A percentile compares a stretch with the other conserved stretches of the same genome.
Evolutionary conservation across 2,888 invertebrate genomes (phyloP).

Genomic region (Cerastis leucographa): DNA sequence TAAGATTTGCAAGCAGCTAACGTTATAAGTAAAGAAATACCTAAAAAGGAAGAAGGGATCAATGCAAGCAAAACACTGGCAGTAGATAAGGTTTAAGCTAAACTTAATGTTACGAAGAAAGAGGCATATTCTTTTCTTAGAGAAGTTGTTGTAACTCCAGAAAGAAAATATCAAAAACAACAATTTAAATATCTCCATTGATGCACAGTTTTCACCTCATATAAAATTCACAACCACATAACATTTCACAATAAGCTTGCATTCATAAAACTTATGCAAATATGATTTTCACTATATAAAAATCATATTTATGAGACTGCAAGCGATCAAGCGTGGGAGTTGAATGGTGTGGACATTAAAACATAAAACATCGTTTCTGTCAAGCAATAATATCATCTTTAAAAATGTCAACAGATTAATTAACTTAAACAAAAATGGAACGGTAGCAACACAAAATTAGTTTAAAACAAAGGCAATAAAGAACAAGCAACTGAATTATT

Average conservation of each 20-base stretch:
- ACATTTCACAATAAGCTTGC: constrained; percentile 44
- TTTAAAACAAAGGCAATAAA: background rate
- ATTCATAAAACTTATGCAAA: constrained; percentile 55
- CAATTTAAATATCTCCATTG: background rate
- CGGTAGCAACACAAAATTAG: background rate
- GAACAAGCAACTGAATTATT: background rate
- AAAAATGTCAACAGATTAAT: constrained; percentile 6
- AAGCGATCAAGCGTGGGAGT: constrained; percentile 28
- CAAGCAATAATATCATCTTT: background rate
- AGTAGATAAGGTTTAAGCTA: background rate
- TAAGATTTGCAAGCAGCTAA: background rate
- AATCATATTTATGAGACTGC: constrained; percentile 55
- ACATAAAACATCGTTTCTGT: constrained; percentile 5
- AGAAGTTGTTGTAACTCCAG: background rate
- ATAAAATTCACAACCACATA: constrained; percentile 39
- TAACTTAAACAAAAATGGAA: background rate
- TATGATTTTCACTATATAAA: constrained; percentile 56
- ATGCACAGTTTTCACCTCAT: constrained; percentile 46
- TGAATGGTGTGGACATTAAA: constrained; percentile 27
- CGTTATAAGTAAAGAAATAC: background rate
- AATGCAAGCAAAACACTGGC: too few relatives aligned
- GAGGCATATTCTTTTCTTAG: background rate
- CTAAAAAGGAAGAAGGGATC: background rate
- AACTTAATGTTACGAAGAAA: background rate
- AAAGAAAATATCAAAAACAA: background rate